Conservation (phyloP, 2,797 vertebrate species). For the Cygnus olor region DNA sequence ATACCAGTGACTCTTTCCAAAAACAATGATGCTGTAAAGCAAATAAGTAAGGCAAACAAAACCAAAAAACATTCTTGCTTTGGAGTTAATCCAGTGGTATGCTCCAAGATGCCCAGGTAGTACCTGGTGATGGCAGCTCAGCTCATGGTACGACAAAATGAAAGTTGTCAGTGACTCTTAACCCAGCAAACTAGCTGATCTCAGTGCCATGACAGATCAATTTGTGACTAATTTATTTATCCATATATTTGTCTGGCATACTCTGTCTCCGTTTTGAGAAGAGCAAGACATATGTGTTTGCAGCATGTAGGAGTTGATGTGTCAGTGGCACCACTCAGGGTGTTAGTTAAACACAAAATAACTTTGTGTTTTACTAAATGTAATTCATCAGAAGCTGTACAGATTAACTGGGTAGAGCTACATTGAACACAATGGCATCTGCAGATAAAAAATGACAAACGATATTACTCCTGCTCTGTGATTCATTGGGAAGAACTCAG, state of each 20-base stretch:
- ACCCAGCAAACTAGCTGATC: neutral
- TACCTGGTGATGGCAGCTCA: neutral
- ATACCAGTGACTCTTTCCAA: accelerated
- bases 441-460: constrained; percentile 49
- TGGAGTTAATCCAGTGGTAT: neutral
- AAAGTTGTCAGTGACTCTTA: neutral
- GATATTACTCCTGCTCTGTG: constrained; percentile 22
- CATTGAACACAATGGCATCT: constrained; percentile 7
- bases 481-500: constrained; percentile 44
- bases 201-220: neutral
- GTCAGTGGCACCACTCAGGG: neutral
- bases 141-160: neutral
- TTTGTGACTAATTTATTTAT: neutral
- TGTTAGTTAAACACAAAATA: constrained; percentile 30
- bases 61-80: neutral
- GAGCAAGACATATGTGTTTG: neutral
- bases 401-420: constrained; percentile 29
- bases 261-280: neutral
- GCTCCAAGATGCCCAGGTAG: neutral
- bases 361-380: constrained; percentile 12
- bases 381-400: constrained; percentile 37
- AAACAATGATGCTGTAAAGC: neutral
- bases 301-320: neutral
- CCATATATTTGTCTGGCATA: neutral
- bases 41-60: neutral